Evolutionary conservation across 2,888 invertebrate species (phyloP).

Genomic region (Nomada hirtipes): DNA sequence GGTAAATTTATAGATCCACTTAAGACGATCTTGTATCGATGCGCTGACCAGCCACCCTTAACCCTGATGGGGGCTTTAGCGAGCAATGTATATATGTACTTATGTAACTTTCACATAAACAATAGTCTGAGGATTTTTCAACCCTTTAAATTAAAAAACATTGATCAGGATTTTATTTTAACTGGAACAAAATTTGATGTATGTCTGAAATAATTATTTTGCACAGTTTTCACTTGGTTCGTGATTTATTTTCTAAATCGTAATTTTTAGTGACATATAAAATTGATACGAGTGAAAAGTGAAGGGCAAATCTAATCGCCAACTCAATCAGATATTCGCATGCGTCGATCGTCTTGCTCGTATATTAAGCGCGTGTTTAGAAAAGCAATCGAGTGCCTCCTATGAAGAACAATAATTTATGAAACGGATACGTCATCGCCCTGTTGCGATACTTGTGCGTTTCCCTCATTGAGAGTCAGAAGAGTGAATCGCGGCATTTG

Average conservation of each 20-base stretch:
- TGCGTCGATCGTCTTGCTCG: conserved; percentile 73
- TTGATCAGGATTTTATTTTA: too few species aligned
- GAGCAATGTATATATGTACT: too few species aligned
- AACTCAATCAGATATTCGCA: conserved; percentile 28
- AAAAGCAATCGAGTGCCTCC: conserved; percentile 66
- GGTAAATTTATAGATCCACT: conserved; percentile 83
- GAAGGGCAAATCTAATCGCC: conserved; percentile 4
- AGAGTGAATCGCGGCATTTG: conserved; percentile 80
- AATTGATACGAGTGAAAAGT: conserved; percentile 7
- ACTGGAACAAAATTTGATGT: too few species aligned
- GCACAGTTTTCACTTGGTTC: too few species aligned
- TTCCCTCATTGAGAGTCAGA: conserved; percentile 79
- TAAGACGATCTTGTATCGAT: conserved; percentile 68
- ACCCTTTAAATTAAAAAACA: too few species aligned
- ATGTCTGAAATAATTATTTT: too few species aligned
- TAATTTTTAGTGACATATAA: neutral
- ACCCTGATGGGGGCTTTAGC: conserved; percentile 46
- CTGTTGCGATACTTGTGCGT: conserved; percentile 68
- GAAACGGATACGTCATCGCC: conserved; percentile 74
- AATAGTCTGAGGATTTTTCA: neutral
- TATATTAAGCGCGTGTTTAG: conserved; percentile 76
- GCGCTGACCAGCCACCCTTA: conserved; percentile 71
- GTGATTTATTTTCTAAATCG: neutral
- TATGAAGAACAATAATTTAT: conserved; percentile 76
- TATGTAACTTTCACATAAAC: neutral